Evolutionary conservation across 2,113 vertebrate genomes (phyloP).

Genomic region (Anthoscopus minutus): DNA sequence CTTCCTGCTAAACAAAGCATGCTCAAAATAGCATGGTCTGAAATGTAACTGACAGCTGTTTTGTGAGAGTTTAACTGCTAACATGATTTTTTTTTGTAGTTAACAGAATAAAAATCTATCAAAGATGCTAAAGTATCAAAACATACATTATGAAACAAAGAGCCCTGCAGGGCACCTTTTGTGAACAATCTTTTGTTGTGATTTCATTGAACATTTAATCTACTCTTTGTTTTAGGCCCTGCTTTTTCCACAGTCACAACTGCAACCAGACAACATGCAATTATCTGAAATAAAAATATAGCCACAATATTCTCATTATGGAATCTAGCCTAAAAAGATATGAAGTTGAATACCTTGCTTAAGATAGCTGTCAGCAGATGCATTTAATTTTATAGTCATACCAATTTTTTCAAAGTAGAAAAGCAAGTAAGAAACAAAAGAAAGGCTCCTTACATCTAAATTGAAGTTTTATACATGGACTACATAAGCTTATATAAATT

Average conservation of each 20-base stretch:
- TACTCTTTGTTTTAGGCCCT: neutral
- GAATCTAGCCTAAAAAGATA: neutral
- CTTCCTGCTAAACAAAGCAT: neutral
- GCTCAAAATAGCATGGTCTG: neutral
- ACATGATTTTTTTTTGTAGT: neutral
- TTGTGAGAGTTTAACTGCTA: neutral
- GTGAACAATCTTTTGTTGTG: neutral
- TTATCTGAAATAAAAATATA: constrained; percentile 42
- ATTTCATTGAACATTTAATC: constrained; percentile 32
- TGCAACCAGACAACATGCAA: constrained; percentile 23
- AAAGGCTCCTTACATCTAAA: neutral
- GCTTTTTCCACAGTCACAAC: constrained; percentile 20
- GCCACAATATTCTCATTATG: constrained; percentile 22
- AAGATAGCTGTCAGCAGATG: neutral
- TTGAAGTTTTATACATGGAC: neutral
- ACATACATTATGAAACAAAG: neutral
- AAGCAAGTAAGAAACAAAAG: neutral
- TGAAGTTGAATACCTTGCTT: neutral
- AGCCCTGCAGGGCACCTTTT: neutral
- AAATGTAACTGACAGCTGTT: neutral
- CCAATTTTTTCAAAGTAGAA: neutral
- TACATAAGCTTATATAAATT: neutral
- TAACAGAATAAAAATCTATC: neutral
- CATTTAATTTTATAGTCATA: neutral
- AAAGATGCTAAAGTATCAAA: neutral